A percentile compares a stretch with the other conserved stretches of the same genome.
These are phyloP conservation scores for Yoshiicerus persimilis DNA, from an alignment of 1,140 invertebrate species.

Conservation along the genomic window DNA sequence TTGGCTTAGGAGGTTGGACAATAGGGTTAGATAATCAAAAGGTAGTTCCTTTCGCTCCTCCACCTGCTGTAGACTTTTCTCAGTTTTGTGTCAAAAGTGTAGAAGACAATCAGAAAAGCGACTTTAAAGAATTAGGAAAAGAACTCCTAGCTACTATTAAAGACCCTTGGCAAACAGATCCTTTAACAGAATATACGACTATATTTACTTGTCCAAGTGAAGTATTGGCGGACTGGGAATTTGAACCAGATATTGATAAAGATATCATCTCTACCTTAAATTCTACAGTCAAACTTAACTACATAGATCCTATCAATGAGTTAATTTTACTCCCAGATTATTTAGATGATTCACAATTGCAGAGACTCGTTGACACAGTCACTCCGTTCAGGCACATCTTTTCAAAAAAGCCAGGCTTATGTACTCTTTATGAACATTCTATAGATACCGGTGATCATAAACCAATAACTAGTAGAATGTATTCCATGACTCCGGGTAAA, in stretches of 20 bases:
- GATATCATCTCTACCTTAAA: neutral
- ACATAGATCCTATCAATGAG: neutral
- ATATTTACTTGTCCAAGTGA: neutral
- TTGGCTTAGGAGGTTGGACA: neutral
- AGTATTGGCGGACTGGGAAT: neutral
- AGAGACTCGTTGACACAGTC: neutral
- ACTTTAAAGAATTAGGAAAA: neutral
- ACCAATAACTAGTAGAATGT: neutral
- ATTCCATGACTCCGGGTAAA: neutral
- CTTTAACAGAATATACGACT: too few relatives aligned
- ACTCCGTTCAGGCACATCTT: neutral
- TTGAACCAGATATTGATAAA: neutral
- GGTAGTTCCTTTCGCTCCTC: neutral
- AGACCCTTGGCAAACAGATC: neutral
- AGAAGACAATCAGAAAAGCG: neutral
- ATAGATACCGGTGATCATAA: neutral
- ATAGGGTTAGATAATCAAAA: neutral
- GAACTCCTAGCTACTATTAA: neutral
- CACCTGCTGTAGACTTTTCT: neutral
- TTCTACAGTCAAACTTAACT: neutral
- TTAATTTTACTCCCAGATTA: neutral
- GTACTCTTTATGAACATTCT: neutral
- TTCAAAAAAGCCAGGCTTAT: slow-evolving; percentile 1
- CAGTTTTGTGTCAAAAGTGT: neutral
- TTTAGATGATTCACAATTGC: neutral